These are phyloP conservation scores for Heliconius aoede DNA, from an alignment of 2,888 invertebrate genomes.

Conservation along the genomic window DNA sequence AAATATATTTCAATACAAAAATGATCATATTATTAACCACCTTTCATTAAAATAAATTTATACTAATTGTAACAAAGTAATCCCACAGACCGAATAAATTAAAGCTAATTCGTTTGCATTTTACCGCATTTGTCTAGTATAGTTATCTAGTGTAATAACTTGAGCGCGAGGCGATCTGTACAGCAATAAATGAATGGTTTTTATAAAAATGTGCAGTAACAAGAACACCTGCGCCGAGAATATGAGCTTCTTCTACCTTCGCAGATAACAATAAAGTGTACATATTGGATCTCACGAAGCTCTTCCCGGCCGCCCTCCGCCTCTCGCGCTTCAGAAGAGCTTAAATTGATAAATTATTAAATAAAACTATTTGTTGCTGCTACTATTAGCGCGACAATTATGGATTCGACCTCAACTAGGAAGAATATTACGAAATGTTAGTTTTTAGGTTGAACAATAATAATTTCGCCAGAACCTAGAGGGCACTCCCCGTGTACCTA, in stretches of 20 bases:
- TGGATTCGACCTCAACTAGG: too few relatives aligned
- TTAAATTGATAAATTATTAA: too few relatives aligned
- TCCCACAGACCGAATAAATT: background rate
- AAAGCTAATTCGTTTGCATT: constrained; percentile 3
- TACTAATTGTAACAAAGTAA: background rate
- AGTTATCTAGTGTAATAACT: constrained; percentile 2
- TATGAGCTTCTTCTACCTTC: constrained; percentile 37
- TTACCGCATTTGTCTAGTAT: background rate
- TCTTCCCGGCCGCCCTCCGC: background rate
- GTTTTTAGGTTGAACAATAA: too few relatives aligned
- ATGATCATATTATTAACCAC: too few relatives aligned
- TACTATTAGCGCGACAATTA: too few relatives aligned
- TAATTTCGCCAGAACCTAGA: too few relatives aligned
- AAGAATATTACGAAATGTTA: too few relatives aligned
- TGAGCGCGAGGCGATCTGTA: constrained; percentile 17
- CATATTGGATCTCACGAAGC: constrained; percentile 34
- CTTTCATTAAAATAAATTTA: too few relatives aligned
- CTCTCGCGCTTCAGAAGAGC: background rate
- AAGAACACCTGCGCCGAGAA: constrained; percentile 35
- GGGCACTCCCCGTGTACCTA: too few relatives aligned
- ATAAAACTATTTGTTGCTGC: too few relatives aligned
- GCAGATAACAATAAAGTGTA: constrained; percentile 29
- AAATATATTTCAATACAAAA: too few relatives aligned
- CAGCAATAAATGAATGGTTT: constrained; percentile 27
- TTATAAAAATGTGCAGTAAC: constrained; percentile 29